Evolutionary conservation across 1,140 invertebrate species (phyloP).

Genomic region (Andricus grossulariae): DNA sequence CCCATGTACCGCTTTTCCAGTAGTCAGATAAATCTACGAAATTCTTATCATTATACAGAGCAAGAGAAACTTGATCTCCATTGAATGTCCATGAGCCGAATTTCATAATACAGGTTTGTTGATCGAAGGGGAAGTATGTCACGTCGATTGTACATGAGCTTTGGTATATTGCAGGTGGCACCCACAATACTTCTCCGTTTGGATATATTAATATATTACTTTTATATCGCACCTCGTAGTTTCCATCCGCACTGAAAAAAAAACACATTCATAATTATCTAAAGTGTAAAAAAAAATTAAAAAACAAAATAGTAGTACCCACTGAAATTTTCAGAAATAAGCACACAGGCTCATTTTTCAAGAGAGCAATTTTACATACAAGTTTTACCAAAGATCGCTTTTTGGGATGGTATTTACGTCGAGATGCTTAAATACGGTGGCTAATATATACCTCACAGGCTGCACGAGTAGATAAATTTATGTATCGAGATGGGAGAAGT

Average conservation of each 20-base stretch:
- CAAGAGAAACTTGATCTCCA: conserved; percentile 96
- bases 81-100: conserved; percentile 99
- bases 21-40: conserved; percentile 98
- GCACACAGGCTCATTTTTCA: too few relatives aligned
- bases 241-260: conserved; percentile 91
- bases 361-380: too few relatives aligned
- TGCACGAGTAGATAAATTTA: too few relatives aligned
- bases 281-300: too few relatives aligned
- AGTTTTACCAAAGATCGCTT: too few relatives aligned
- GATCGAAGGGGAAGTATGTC: conserved; percentile 99
- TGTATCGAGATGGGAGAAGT: too few relatives aligned
- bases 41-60: conserved; percentile 95
- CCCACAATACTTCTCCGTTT: conserved; percentile 95
- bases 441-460: too few relatives aligned
- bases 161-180: conserved; percentile 99
- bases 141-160: conserved; percentile 99
- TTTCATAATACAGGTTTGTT: conserved; percentile 99
- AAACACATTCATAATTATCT: neutral
- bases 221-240: conserved; percentile 97
- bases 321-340: too few relatives aligned
- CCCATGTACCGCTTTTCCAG: conserved; percentile 99
- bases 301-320: too few relatives aligned
- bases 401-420: too few relatives aligned
- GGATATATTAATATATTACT: conserved; percentile 97
- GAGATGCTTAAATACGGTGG: too few relatives aligned